Evolutionary conservation across 92 coral and sea anemone genomes (phyloP).

Genomic region (Galaxea fascicularis): DNA sequence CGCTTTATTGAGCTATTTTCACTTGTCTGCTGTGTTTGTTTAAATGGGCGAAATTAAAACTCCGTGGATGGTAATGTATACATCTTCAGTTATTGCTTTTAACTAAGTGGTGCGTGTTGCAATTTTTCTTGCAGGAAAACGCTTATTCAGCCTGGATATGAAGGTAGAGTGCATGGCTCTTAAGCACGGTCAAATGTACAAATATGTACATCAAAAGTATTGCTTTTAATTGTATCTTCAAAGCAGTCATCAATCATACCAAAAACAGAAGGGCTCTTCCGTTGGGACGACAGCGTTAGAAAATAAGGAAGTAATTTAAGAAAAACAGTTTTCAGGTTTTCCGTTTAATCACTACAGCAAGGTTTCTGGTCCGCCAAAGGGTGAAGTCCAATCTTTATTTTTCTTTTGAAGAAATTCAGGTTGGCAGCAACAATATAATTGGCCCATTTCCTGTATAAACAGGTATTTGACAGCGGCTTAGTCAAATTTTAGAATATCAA

Average conservation of each 20-base stretch:
- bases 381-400: no score
- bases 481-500: no score
- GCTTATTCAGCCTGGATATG: background rate
- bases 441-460: no score
- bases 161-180: background rate
- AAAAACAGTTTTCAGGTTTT: no score
- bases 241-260: background rate
- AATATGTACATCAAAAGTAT: background rate
- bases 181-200: background rate
- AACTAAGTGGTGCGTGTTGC: background rate
- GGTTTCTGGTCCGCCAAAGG: no score
- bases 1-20: background rate
- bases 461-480: no score
- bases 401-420: no score
- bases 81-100: background rate
- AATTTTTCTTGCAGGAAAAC: conserved; percentile 9
- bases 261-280: background rate
- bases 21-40: background rate
- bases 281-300: no score
- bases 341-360: no score
- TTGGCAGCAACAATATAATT: no score
- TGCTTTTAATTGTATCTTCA: background rate
- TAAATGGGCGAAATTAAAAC: conserved; percentile 3
- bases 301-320: background rate
- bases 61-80: background rate